Percentiles rank a stretch among this genome's conserved stretches.
phyloP scores from a whole-genome alignment of 2,888 invertebrate genomes.

The Automeris io region DNA sequence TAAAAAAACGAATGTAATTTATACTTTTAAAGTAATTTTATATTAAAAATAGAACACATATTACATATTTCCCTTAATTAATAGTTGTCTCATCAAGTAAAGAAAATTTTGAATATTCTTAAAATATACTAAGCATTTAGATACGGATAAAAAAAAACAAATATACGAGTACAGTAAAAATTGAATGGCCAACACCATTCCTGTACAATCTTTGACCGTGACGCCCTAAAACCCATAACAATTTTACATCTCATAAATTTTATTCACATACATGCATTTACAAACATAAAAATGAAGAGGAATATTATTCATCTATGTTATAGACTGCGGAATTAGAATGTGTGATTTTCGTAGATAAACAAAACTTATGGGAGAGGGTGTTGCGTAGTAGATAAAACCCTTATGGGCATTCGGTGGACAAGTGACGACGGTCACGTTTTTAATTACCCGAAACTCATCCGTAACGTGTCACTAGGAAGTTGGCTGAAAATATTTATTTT shows the following conservation, averaged over 20 bases:
- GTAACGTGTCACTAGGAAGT: slow-evolving; percentile 55
- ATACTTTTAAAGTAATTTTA: too few relatives aligned
- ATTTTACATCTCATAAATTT: slow-evolving; percentile 45
- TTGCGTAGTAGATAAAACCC: slow-evolving; percentile 66
- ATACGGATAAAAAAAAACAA: too few relatives aligned
- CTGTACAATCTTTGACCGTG: slow-evolving; percentile 29
- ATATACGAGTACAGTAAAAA: too few relatives aligned
- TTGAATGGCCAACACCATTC: slow-evolving; percentile 25
- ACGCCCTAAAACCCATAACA: slow-evolving; percentile 30
- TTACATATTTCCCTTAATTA: too few relatives aligned
- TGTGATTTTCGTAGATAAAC: slow-evolving; percentile 34
- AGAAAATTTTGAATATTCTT: too few relatives aligned
- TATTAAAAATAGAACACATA: too few relatives aligned
- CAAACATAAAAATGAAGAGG: slow-evolving; percentile 44
- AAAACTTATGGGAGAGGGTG: slow-evolving; percentile 51
- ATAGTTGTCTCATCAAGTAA: too few relatives aligned
- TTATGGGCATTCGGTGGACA: slow-evolving; percentile 55
- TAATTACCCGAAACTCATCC: slow-evolving; percentile 68
- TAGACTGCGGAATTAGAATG: slow-evolving; percentile 11
- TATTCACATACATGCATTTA: slow-evolving; percentile 39
- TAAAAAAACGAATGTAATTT: too few relatives aligned
- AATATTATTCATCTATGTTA: slow-evolving; percentile 36
- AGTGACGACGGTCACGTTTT: slow-evolving; percentile 76
- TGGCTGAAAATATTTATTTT: slow-evolving; percentile 34
- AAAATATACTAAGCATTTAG: too few relatives aligned